A percentile compares a stretch with the other conserved stretches of the same genome.
These are phyloP conservation scores for Piscicola geometra DNA, from an alignment of 2,888 invertebrate species.

Conservation along the genomic window DNA sequence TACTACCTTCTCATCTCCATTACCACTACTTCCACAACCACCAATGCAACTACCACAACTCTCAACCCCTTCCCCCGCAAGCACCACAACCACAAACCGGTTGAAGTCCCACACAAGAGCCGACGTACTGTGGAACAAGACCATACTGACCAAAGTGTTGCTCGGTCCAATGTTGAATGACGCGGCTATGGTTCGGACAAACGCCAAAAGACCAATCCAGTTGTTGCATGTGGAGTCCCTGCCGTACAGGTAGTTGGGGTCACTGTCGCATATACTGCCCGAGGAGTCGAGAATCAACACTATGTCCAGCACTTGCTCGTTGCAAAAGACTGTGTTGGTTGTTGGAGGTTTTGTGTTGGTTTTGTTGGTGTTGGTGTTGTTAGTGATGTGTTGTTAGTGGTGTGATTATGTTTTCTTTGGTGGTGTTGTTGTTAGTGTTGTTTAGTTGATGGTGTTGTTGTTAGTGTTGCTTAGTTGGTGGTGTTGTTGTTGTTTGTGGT, in stretches of 20 bases:
- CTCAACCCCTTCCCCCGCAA: too few relatives aligned
- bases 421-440: too few relatives aligned
- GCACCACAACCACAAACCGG: too few relatives aligned
- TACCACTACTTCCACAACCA: too few relatives aligned
- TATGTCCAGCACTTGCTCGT: constrained; percentile 21
- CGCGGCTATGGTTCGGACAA: constrained; percentile 24
- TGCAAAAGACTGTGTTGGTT: background rate
- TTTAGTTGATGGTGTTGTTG: too few relatives aligned
- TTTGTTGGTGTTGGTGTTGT: background rate
- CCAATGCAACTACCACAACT: too few relatives aligned
- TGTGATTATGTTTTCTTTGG: background rate
- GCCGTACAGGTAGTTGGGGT: constrained; percentile 27
- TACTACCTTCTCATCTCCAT: too few relatives aligned
- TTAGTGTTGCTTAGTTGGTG: too few relatives aligned
- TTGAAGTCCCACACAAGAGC: background rate
- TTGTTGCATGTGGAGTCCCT: constrained; percentile 34
- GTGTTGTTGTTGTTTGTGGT: too few relatives aligned
- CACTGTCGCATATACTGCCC: constrained; percentile 36
- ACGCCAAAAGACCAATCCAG: constrained; percentile 20
- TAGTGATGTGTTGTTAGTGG: background rate
- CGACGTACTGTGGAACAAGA: constrained; percentile 29
- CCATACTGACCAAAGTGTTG: constrained; percentile 22
- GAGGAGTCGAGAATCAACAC: constrained; percentile 34
- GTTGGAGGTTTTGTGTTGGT: background rate
- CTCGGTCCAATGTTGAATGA: constrained; percentile 16